These are phyloP conservation scores for Drosophila aff. DNA, from an alignment of 1,140 invertebrate genomes.

Conservation along the genomic window DNA sequence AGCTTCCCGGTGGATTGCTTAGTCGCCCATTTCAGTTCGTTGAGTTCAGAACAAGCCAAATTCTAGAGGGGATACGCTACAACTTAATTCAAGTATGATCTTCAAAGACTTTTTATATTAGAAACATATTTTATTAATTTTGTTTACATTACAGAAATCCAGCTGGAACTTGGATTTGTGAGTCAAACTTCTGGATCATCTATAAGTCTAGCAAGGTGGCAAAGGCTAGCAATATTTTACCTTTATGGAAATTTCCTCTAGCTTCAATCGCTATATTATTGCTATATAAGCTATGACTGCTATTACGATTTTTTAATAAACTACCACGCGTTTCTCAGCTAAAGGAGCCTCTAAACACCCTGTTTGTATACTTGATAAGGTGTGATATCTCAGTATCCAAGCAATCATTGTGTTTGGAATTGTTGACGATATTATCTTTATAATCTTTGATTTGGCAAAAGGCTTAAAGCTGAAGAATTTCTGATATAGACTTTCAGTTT, in stretches of 20 bases:
- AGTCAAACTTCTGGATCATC: neutral
- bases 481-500: neutral
- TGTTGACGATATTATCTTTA: slow-evolving; percentile 8
- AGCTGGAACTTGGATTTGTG: neutral
- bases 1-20: neutral
- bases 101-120: too few relatives aligned
- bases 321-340: too few relatives aligned
- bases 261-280: neutral
- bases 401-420: neutral
- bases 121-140: neutral
- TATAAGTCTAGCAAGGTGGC: neutral
- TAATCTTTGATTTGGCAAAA: neutral
- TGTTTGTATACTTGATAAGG: slow-evolving; percentile 7
- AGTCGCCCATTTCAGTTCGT: neutral
- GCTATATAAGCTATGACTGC: neutral
- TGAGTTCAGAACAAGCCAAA: neutral
- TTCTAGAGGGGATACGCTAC: too few relatives aligned
- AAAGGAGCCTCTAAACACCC: neutral
- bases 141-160: neutral
- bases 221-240: neutral
- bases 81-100: neutral
- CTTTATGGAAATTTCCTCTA: neutral
- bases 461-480: slow-evolving; percentile 1
- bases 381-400: slow-evolving; percentile 1
- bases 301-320: neutral